Evolutionary conservation across 1,140 invertebrate species (phyloP), one percentile per base, ranked within the genome.

Genomic region (Drosophila subobscura): DNA sequence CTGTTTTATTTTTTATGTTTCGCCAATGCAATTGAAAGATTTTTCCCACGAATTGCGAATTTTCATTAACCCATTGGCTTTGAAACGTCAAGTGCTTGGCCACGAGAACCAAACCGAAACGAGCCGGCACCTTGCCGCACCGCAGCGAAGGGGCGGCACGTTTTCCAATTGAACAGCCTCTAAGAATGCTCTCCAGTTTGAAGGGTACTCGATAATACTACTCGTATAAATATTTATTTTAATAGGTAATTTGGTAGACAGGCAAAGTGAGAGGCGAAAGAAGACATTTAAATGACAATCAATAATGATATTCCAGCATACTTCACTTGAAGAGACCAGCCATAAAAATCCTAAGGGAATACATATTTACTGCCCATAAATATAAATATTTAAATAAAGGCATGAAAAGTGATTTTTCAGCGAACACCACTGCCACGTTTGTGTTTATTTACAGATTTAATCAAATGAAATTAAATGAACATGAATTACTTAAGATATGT

Each of bases 61-160:
- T 74, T 77, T 75, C 71, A 75, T 83, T 84, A 73, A 73, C 67
- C 77, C 80, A 85, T 85, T 84, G 80, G 83, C 79, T 85, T 84
- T 84, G 79, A 84, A 61, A 84, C 79, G 80, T 84, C 76, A 84
- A 84, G 71, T 84, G 66, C 68, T 63, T 71, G 71, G 79, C 67
- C 67, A 60, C 71, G 79, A 83, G 65, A 84, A 75, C 65, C 53
- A 37, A 61, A 54, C 44, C 29, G 29, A 33, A 33, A 33, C 29
- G 27, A 29, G 7, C 27, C 27, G 8, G 72, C 79, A 84, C 80
- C 76, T 79, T 85, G 16, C 16, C 16, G 16, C 16, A 20, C 16
- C 16, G 16, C 16, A 20, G 16, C 16, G 16, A 20, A 20, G 16
- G 16, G 16, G 29, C 59, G 71, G 72, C 79, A 84, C 80, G 80